Percentiles rank a stretch among this genome's conserved stretches.
Conservation (phyloP, 2,797 vertebrate species). For the Lepilemur septentrionalis region DNA sequence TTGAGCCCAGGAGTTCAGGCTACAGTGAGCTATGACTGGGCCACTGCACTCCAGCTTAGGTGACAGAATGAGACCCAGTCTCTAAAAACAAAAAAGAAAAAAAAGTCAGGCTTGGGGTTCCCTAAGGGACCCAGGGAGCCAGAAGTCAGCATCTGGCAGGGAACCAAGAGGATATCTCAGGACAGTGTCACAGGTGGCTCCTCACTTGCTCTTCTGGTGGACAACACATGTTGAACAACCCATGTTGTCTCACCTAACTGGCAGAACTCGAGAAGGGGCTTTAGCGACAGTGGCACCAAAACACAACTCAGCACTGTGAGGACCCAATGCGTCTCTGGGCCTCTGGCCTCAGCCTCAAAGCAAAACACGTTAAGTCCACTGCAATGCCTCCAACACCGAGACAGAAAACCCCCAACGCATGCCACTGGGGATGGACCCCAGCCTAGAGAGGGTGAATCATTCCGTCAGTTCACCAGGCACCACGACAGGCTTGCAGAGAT, state of each 20-base stretch:
- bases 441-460: rapidly evolving
- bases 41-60: not conserved
- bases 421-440: not conserved
- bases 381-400: not conserved
- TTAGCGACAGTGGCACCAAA: rapidly evolving
- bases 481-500: not conserved
- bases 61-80: not conserved
- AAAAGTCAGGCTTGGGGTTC: not conserved
- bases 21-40: not conserved
- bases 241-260: rapidly evolving
- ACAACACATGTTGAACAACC: not conserved
- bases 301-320: not conserved
- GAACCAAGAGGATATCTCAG: not conserved
- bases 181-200: not conserved
- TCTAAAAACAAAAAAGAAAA: not conserved
- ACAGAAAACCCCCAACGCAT: not conserved
- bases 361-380: not conserved
- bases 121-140: not conserved
- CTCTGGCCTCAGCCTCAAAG: not conserved
- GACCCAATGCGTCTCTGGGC: rapidly evolving
- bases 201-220: not conserved
- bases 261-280: not conserved
- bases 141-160: not conserved
- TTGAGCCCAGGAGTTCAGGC: not conserved
- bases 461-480: not conserved